These are phyloP conservation scores for Papilio helenus DNA, from an alignment of 1,140 invertebrate genomes.

Conservation along the genomic window DNA sequence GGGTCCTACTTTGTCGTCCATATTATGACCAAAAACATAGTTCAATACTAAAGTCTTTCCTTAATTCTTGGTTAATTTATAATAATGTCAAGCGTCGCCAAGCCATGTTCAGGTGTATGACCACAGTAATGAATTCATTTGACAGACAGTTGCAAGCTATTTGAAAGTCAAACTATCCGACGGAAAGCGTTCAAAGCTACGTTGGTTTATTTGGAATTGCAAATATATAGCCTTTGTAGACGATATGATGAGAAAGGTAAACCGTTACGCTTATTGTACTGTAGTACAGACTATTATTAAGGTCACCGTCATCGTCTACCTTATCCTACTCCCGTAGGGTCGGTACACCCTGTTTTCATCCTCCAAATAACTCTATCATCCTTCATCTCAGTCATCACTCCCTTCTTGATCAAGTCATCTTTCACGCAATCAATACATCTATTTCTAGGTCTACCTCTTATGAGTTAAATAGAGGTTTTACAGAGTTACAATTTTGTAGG, in stretches of 20 bases:
- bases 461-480: too few species aligned
- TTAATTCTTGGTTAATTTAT: neutral
- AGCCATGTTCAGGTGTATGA: conserved; percentile 18
- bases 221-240: conserved; percentile 32
- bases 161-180: conserved; percentile 31
- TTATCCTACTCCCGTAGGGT: too few species aligned
- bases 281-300: neutral
- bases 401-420: too few species aligned
- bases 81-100: neutral
- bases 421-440: too few species aligned
- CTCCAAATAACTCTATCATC: too few species aligned
- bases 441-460: too few species aligned
- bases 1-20: too few species aligned
- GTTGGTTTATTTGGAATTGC: conserved; percentile 36
- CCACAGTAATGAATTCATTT: conserved; percentile 33
- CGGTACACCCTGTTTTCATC: too few species aligned
- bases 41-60: too few species aligned
- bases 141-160: conserved; percentile 34
- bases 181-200: conserved; percentile 29
- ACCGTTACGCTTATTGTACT: neutral
- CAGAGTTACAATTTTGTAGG: conserved; percentile 74
- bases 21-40: too few species aligned
- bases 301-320: too few species aligned
- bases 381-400: too few species aligned
- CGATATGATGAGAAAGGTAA: conserved; percentile 32